phyloP scores from a whole-genome alignment of 1,140 invertebrate species.

The Microplitis mediator region DNA sequence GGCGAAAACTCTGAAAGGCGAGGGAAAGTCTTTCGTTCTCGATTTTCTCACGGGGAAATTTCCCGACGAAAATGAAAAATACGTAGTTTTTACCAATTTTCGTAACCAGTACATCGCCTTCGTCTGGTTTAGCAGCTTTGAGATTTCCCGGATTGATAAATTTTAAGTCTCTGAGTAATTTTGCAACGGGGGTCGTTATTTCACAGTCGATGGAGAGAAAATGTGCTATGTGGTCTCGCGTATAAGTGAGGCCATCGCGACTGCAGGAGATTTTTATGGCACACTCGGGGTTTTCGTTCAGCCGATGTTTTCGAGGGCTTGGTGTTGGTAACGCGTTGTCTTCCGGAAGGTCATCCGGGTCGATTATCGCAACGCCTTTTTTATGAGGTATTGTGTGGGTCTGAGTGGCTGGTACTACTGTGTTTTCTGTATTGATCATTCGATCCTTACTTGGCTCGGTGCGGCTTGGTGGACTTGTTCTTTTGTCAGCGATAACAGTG shows the following conservation, averaged over 20 bases:
- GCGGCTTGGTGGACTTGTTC: too few species aligned
- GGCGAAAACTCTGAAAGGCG: neutral
- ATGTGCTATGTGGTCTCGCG: neutral
- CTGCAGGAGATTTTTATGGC: neutral
- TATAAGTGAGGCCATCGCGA: neutral
- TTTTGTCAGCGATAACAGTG: too few species aligned
- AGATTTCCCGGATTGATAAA: neutral
- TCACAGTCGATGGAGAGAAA: conserved; percentile 8
- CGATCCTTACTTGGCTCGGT: too few species aligned
- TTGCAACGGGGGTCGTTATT: neutral
- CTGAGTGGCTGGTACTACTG: too few species aligned
- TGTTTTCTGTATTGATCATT: too few species aligned
- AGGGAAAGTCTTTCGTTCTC: neutral
- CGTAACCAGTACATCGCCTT: neutral
- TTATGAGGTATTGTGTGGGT: too few species aligned
- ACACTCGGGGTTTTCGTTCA: neutral
- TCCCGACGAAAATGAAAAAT: neutral
- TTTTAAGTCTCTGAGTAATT: neutral
- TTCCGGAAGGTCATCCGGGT: neutral
- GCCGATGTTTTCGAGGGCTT: neutral
- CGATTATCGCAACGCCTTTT: too few species aligned
- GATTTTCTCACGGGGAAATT: neutral
- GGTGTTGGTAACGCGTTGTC: neutral
- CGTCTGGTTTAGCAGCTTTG: neutral
- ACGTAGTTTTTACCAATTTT: neutral